phyloP scores from a whole-genome alignment of 2,113 vertebrate genomes.

The Phalacrocorax pelagicus region DNA sequence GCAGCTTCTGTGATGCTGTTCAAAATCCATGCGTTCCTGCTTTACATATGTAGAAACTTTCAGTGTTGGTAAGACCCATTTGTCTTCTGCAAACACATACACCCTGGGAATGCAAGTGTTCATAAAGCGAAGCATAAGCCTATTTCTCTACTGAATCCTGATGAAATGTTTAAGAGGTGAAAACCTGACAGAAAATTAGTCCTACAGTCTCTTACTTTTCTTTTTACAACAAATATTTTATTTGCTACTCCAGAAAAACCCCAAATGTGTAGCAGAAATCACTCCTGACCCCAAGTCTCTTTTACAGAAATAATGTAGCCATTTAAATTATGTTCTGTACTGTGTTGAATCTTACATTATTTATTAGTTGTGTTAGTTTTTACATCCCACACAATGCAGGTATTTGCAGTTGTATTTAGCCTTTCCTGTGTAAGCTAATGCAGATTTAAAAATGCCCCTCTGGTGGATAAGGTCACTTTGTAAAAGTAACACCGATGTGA shows the following conservation, averaged over 20 bases:
- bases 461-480: constrained; percentile 61
- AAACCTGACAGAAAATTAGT: constrained; percentile 31
- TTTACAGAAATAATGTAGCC: constrained; percentile 55
- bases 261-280: constrained; percentile 51
- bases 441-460: constrained; percentile 36
- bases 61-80: background rate
- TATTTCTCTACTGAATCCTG: constrained; percentile 25
- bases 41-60: background rate
- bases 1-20: background rate
- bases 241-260: constrained; percentile 46
- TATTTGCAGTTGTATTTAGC: constrained; percentile 16
- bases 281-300: constrained; percentile 25
- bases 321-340: constrained; percentile 53
- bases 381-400: background rate
- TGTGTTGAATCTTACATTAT: constrained; percentile 62
- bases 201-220: constrained; percentile 30
- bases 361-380: constrained; percentile 60
- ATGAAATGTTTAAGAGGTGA: constrained; percentile 51
- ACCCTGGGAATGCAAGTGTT: background rate
- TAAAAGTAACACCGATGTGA: constrained; percentile 34
- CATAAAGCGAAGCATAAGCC: background rate
- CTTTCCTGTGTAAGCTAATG: background rate
- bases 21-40: background rate
- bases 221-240: constrained; percentile 55
- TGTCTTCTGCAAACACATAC: background rate